Base-by-base conservation (phyloP, 1,140 invertebrate genomes). In the Sycobia sp. region DNA sequence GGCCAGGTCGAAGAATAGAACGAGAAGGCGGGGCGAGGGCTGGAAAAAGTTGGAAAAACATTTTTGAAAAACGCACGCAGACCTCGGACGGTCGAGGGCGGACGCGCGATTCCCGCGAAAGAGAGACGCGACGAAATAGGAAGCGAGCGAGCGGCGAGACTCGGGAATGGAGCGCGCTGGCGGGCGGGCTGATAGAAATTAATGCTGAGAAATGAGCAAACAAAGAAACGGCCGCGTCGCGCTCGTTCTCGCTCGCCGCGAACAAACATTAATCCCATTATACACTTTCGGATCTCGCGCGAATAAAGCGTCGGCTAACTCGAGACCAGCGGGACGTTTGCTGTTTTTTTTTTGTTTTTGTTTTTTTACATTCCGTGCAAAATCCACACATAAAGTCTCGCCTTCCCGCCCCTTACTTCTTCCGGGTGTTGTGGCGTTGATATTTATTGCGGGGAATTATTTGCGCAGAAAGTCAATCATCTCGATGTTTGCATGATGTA, bases 151-250 rank as follows among this genome's bases (percentile, higher is more conserved):
- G 3, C 1, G 10, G 3, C 1, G 7, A 32, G n/a, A 8, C 0
- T 13, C 16, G 13, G 3, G 0, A 53, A 53, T 14, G 38, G 7
- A 38, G 23, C 2, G 14, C 4, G 16, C 11, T 39, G n/a, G 29
- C 23, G 53, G 10, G 39, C 10, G 13, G 13, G 20, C 32, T 5
- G 34, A 43, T 29, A 27, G n/a, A 43, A 55, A 55, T 54, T 41
- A 43, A 55, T 43, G 23, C 23, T 29, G 22, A 29, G 53, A 18
- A 55, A 43, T 13, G n/a, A 23, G 23, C n/a, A 43, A 55, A 55
- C 38, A 43, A 55, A 41, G 14, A 3, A 5, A n/a, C 23, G 5
- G 4, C 4, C 20, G 20, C 16, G 20, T 11, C 22, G 2, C 22
- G 22, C 22, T 11, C 16, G 13, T 22, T 44, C n/a, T 8, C 16